Percentiles rank a stretch among this genome's conserved stretches.
These are phyloP conservation scores for Hippocampus zosterae DNA, from an alignment of 2,113 vertebrate species.

Conservation along the genomic window DNA sequence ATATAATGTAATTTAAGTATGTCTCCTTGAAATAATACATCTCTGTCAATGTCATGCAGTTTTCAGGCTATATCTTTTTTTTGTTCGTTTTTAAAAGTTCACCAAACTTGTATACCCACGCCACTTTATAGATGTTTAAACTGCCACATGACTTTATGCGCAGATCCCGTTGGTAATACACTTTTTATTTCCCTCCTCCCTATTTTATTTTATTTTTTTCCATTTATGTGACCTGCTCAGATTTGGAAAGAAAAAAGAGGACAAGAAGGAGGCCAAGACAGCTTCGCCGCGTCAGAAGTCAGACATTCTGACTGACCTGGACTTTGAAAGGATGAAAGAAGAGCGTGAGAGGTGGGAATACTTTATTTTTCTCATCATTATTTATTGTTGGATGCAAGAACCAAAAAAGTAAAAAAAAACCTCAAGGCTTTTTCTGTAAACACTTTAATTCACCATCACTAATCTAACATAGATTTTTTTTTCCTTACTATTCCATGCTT, in stretches of 20 bases:
- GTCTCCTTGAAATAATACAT: neutral
- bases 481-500: neutral
- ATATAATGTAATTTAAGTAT: neutral
- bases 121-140: neutral
- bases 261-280: slow-evolving; percentile 84
- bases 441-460: neutral
- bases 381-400: neutral
- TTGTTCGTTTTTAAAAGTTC: neutral
- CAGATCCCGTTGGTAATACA: neutral
- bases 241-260: slow-evolving; percentile 93
- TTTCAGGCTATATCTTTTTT: neutral
- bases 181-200: neutral
- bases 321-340: slow-evolving; percentile 83
- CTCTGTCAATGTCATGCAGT: neutral
- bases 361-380: neutral
- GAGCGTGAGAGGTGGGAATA: slow-evolving; percentile 57
- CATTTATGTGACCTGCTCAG: slow-evolving; percentile 54
- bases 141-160: neutral
- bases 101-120: neutral
- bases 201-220: neutral
- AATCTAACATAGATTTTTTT: neutral
- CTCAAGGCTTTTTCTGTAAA: neutral
- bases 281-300: slow-evolving; percentile 67
- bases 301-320: slow-evolving; percentile 77
- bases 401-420: neutral